A percentile compares a stretch with the other conserved stretches of the same genome.
Evolutionary conservation across 2,888 invertebrate genomes (phyloP).

Genomic region (Mycalesis mineus): DNA sequence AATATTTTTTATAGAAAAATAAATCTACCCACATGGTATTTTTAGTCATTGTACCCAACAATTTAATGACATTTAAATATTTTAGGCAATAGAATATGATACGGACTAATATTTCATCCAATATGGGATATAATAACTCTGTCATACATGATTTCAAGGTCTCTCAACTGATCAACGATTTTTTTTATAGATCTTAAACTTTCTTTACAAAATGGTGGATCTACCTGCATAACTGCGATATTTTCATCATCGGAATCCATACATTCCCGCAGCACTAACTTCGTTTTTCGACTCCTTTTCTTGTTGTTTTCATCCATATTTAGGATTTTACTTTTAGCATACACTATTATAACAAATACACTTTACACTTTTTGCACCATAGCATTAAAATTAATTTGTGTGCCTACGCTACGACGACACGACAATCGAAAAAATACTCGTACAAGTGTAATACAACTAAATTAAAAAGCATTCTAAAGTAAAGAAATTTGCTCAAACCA

Average conservation of each 20-base stretch:
- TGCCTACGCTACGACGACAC: neutral
- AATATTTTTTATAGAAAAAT: neutral
- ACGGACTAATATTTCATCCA: neutral
- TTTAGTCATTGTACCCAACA: neutral
- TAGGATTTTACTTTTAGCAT: neutral
- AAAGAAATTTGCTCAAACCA: neutral
- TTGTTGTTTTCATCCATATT: constrained; percentile 27
- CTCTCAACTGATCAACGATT: neutral
- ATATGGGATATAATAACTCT: neutral
- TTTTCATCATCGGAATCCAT: constrained; percentile 32
- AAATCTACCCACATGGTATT: neutral
- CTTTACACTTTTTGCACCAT: neutral
- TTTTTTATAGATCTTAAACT: neutral
- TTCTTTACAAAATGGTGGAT: constrained; percentile 26
- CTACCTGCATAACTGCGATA: constrained; percentile 36
- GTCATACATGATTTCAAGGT: neutral
- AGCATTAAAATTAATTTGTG: neutral
- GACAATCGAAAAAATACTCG: constrained; percentile 10
- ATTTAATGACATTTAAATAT: neutral
- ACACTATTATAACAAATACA: neutral
- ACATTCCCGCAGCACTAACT: constrained; percentile 39
- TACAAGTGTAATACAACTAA: constrained; percentile 3
- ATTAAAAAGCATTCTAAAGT: neutral
- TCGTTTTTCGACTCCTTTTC: constrained; percentile 41
- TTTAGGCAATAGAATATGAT: neutral